Evolutionary conservation across 2,888 invertebrate species (phyloP), one percentile per base, ranked within the genome.

Genomic region (Teleiodes luculella): DNA sequence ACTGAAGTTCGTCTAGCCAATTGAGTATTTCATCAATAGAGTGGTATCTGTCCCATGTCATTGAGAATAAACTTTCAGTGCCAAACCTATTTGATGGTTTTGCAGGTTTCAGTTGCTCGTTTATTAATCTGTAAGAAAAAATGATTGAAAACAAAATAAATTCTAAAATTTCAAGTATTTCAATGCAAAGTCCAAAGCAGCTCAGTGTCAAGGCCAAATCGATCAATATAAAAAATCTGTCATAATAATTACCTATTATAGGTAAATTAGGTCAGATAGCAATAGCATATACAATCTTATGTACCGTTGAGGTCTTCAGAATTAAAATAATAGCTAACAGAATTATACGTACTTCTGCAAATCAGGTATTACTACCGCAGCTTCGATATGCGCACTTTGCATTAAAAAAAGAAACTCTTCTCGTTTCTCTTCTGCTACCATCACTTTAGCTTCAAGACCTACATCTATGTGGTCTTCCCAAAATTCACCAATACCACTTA

Each of bases 41-140:
- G 61, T 94, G 86, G 65, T 94, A 95, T 35, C 78, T 82, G 0
- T 83, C 89, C 92, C 94, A 94, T 37, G 68, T 72, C 16, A 74
- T 70, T 0, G 79, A 77, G 0, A 74, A 65, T 8, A 83, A 76
- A 2, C 72, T 55, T 20, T 69, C 66, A 11, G 43, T 84, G 51
- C 58, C 71, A 14, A 52, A 57, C 6, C 55, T 30, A 14, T 28
- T 31, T 7, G 41, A 68, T 24, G 57, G 65, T 20, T 36, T 51
- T 0, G 64, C 55, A 56, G 76, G 64, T 46, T 76, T 76, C 52
- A 86, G 62, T 66, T 91, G 91, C 31, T 88, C 81, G 43, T 91
- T 80, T 58, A 92, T 91, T 24, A 83, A 74, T 56, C 92, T 92
- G 66, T 52, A 30, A 28, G 7, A 1, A 10, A 8, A 10, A 1